phyloP scores from a whole-genome alignment of 1,140 invertebrate species.

The Drosophila yakuba region DNA sequence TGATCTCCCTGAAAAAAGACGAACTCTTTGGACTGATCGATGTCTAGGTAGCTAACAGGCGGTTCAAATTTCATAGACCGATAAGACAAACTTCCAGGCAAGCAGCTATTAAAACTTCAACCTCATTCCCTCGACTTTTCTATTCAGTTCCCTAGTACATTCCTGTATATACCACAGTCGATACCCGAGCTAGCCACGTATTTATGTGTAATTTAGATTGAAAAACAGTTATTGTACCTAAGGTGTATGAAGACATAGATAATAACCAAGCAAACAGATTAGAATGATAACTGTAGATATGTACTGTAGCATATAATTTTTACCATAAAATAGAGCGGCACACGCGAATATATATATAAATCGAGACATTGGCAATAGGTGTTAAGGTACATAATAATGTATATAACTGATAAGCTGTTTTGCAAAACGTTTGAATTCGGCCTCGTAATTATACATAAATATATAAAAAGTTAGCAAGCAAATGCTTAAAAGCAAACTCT shows the following conservation, averaged over 20 bases:
- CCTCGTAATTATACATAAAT: slow-evolving; percentile 53
- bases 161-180: slow-evolving; percentile 69
- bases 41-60: slow-evolving; percentile 7
- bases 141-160: slow-evolving; percentile 40
- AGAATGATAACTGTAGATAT: slow-evolving; percentile 76
- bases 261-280: slow-evolving; percentile 50
- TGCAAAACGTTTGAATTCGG: slow-evolving; percentile 47
- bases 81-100: slow-evolving; percentile 27
- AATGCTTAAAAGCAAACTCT: slow-evolving; percentile 66
- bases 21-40: slow-evolving; percentile 2
- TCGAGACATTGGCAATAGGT: slow-evolving; percentile 42
- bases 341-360: slow-evolving; percentile 3
- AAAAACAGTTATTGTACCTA: slow-evolving; percentile 74
- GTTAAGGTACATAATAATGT: slow-evolving; percentile 46
- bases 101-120: slow-evolving; percentile 36
- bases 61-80: slow-evolving; percentile 1
- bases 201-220: slow-evolving; percentile 51
- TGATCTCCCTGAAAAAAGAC: slow-evolving; percentile 16
- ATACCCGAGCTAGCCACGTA: slow-evolving; percentile 34
- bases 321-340: slow-evolving; percentile 31
- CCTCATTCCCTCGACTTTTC: slow-evolving; percentile 40
- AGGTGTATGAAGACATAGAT: slow-evolving; percentile 61
- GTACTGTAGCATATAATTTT: slow-evolving; percentile 75
- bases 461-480: slow-evolving; percentile 67
- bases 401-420: slow-evolving; percentile 61